Base-by-base conservation (phyloP, 2,888 invertebrate species). In the Amphipoea oculea region DNA sequence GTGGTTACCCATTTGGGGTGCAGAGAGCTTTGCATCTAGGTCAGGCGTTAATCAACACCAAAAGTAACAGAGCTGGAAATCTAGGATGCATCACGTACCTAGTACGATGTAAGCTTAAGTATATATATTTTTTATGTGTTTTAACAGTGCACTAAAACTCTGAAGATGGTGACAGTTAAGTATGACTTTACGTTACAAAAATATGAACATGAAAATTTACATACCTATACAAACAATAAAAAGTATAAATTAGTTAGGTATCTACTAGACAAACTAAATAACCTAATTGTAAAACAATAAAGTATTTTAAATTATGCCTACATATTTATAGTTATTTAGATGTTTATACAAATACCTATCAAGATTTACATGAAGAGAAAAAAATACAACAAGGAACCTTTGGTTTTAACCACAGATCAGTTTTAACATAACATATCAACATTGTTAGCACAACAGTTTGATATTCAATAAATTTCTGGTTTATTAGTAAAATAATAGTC, bases 351-450 rank as follows among this genome's bases (percentile, higher is more conserved):
- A 82, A 63, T 68, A 62, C n/a, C 65, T 76, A 82, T 65, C n/a
- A 81, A 69, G 9, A 70, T 36, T 45, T n/a, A 57, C 57, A 63
- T 12, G n/a, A 67, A 66, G 11, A 29, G 62, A 68, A 71, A 70
- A 76, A 66, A 67, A 71, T 77, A 82, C 45, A 81, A 82, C 66
- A 82, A 81, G 71, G 70, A 78, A 77, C 78, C 83, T 83, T 83
- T 82, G 83, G 83, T 83, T 82, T 42, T 76, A n/a, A n/a, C n/a
- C n/a, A n/a, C n/a, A n/a, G n/a, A n/a, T n/a, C n/a, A n/a, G n/a
- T n/a, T n/a, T n/a, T n/a, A 60, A 83, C 71, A 71, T 72, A 78
- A 71, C 20, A 71, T 70, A 63, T 63, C 45, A 68, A 72, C 40
- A 72, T 68, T 78, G 70, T 71, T 54, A 54, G 70, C 42, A 67